Conservation (phyloP, 2,113 vertebrate species). For the Carollia perspicillata region DNA sequence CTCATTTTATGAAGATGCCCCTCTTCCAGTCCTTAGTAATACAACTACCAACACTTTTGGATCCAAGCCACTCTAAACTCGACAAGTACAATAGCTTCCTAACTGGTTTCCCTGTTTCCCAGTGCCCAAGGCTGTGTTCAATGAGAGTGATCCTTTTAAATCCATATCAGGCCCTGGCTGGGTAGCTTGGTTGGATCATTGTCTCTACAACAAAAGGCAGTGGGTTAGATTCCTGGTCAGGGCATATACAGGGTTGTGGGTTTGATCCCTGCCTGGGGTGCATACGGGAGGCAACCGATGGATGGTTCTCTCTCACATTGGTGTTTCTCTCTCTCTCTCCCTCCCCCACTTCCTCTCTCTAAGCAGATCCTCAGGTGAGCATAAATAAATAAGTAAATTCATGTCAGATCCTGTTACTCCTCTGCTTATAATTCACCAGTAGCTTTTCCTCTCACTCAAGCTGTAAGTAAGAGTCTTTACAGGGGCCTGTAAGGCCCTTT, state of each 20-base stretch:
- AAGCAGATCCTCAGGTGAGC: too few species aligned
- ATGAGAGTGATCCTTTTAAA: background rate
- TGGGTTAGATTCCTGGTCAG: too few species aligned
- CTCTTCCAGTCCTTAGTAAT: background rate
- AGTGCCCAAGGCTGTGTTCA: background rate
- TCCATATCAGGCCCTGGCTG: background rate
- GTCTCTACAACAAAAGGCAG: too few species aligned
- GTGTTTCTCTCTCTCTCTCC: too few species aligned
- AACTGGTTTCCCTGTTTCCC: background rate
- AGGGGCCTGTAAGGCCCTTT: background rate
- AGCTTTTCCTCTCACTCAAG: background rate
- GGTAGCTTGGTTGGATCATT: too few species aligned
- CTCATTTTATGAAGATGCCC: background rate
- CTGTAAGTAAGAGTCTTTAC: background rate
- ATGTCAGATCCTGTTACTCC: background rate
- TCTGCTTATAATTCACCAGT: background rate
- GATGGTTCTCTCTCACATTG: too few species aligned
- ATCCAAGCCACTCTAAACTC: background rate
- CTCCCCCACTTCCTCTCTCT: too few species aligned
- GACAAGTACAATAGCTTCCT: background rate
- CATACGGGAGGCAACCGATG: too few species aligned
- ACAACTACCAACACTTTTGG: background rate
- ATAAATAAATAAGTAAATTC: background rate
- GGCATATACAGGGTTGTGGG: too few species aligned
- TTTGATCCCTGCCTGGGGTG: too few species aligned